Base-by-base conservation (phyloP, 2,888 invertebrate species). In the Phania funesta region DNA sequence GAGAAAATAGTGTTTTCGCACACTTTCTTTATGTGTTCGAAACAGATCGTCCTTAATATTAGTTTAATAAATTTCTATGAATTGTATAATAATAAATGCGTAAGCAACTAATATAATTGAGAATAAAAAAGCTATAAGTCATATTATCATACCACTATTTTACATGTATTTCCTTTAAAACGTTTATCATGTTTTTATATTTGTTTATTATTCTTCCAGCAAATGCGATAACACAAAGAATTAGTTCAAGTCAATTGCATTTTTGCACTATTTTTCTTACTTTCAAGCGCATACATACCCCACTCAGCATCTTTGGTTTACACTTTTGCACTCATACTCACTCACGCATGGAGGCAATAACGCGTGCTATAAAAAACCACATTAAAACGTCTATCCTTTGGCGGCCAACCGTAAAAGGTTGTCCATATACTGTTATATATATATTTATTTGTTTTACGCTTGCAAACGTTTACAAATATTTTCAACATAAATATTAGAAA, bases 231-330 rank as follows among this genome's bases (percentile, higher is more conserved):
- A 80, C 65, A 76, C 46, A 60, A 64, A 32, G 44, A 76, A 68
- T 68, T 76, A 80, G 70, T 80, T 75, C 64, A 80, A 80, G 70
- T 58, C 80, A 80, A 80, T 80, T 80, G 75, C 58, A 71, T 60
- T 75, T 75, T 65, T 70, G 64, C 75, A 75, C 58, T 58, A 58
- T 70, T 70, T 80, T 75, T 70, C 70, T 46, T 68, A 26, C 20
- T 35, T 65, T 22, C 18, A 48, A 46, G 16, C 29, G 32, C 18
- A 46, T 32, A 35, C 20, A n/a, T n/a, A n/a, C n/a, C n/a, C n/a
- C n/a, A n/a, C n/a, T n/a, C n/a, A n/a, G n/a, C n/a, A n/a, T n/a
- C n/a, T n/a, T n/a, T n/a, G n/a, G n/a, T n/a, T n/a, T n/a, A n/a
- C n/a, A n/a, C n/a, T n/a, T n/a, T n/a, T n/a, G n/a, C n/a, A 48